Conservation (phyloP, 2,888 invertebrate species). For the Beris chalybata region DNA sequence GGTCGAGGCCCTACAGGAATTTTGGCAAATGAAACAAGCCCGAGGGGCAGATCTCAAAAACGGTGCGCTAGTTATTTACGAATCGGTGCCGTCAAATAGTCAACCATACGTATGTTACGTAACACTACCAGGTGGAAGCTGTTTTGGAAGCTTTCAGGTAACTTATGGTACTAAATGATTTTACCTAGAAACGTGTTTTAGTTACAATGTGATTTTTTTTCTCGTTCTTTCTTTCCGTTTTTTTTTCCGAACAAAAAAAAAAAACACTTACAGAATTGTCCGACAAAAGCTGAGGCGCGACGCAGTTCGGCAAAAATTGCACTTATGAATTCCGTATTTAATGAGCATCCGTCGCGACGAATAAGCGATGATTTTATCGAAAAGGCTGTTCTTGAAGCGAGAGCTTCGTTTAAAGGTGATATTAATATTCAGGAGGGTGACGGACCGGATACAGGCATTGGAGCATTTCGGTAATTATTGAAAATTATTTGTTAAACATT, state of each 20-base stretch:
- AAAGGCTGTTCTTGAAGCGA: conserved; percentile 90
- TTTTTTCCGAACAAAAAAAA: not conserved
- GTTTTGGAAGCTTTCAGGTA: conserved; percentile 94
- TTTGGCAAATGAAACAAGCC: conserved; percentile 96
- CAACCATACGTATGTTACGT: conserved; percentile 95
- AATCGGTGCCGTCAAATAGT: conserved; percentile 87
- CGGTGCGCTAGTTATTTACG: conserved; percentile 91
- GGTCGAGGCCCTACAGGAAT: conserved; percentile 93
- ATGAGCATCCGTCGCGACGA: conserved; percentile 89
- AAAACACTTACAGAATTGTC: conserved; percentile 73
- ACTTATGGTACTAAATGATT: conserved; percentile 32
- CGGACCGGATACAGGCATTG: conserved; percentile 71
- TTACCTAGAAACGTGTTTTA: no score
- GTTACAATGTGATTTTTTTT: not conserved
- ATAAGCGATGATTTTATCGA: conserved; percentile 94
- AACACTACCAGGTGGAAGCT: conserved; percentile 91
- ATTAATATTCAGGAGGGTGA: conserved; percentile 64
- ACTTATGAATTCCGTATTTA: conserved; percentile 95
- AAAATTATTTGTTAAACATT: conserved; percentile 1
- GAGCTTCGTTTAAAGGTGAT: conserved; percentile 76
- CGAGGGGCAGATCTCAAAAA: conserved; percentile 82
- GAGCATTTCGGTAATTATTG: conserved; percentile 63
- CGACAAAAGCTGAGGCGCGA: conserved; percentile 92
- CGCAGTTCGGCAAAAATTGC: conserved; percentile 95
- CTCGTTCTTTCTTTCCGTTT: not conserved